Percentiles rank a stretch among this genome's conserved stretches.
Evolutionary conservation across 2,797 vertebrate species (phyloP).

Genomic region (Rhyacichthys aspro): DNA sequence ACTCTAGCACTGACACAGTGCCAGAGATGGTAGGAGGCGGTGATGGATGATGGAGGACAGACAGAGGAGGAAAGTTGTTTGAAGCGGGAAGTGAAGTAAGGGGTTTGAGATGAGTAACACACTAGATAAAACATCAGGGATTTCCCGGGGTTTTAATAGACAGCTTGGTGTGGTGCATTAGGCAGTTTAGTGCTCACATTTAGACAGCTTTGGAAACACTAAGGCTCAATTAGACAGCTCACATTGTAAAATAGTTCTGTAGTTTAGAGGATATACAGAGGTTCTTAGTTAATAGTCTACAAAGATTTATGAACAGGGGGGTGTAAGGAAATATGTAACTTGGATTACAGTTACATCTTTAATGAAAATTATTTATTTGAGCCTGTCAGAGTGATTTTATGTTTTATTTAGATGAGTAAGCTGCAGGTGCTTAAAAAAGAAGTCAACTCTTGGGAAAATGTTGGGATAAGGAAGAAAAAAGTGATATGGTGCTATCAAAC

Average conservation of each 20-base stretch:
- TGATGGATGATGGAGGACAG: constrained; percentile 69
- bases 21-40: constrained; percentile 65
- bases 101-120: constrained; percentile 50
- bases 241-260: constrained; percentile 23
- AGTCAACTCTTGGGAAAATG: not conserved
- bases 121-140: constrained; percentile 39
- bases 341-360: not conserved
- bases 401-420: constrained; percentile 18
- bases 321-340: constrained; percentile 5
- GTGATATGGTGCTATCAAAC: constrained; percentile 39
- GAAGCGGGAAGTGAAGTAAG: constrained; percentile 39
- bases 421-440: not conserved
- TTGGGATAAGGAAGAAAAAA: constrained; percentile 34
- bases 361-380: constrained; percentile 6
- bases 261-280: constrained; percentile 8
- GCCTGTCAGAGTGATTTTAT: constrained; percentile 8
- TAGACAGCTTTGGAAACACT: too few relatives aligned
- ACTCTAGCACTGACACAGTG: constrained; percentile 70
- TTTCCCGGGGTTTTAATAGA: constrained; percentile 38
- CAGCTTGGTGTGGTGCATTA: constrained; percentile 16
- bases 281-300: constrained; percentile 8
- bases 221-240: constrained; percentile 12
- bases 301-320: constrained; percentile 6
- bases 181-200: constrained; percentile 27
- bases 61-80: constrained; percentile 66